Conservation (phyloP, 2,113 vertebrate species). For the Elanoides forficatus region DNA sequence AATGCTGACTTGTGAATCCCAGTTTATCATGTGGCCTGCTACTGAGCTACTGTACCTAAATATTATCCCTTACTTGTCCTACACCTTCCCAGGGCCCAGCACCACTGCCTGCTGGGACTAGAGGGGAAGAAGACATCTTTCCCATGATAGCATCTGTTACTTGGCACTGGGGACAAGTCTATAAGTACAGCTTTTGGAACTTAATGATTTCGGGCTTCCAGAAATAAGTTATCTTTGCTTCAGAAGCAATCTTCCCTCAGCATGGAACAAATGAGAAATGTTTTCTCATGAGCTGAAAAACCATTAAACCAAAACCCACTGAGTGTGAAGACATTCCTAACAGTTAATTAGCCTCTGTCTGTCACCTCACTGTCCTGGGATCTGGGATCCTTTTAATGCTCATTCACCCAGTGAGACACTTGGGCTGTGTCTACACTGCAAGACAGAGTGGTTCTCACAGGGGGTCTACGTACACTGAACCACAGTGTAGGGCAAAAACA, state of each 20-base stretch:
- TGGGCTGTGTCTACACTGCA: not conserved
- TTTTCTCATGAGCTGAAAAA: not conserved
- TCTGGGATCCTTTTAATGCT: not conserved
- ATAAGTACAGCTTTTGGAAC: not conserved
- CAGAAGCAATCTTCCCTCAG: not conserved
- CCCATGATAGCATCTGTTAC: not conserved
- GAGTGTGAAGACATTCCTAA: not conserved
- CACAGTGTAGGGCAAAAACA: not conserved
- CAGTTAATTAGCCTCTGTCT: not conserved
- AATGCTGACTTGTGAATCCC: not conserved
- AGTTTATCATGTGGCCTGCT: not conserved
- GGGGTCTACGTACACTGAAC: not conserved
- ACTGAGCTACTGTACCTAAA: not conserved
- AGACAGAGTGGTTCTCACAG: not conserved
- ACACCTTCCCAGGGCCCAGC: not conserved
- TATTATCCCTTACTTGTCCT: not conserved
- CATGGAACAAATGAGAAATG: not conserved
- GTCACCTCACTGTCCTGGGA: not conserved
- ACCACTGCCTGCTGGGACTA: not conserved
- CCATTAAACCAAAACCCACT: not conserved
- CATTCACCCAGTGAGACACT: not conserved
- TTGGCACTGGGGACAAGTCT: not conserved
- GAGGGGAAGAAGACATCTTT: not conserved
- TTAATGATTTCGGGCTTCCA: not conserved
- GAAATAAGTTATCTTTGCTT: not conserved